Evolutionary conservation across 2,113 vertebrate species (phyloP), one percentile per base, ranked within the genome.

Genomic region (Forbesichthys agassizii): DNA sequence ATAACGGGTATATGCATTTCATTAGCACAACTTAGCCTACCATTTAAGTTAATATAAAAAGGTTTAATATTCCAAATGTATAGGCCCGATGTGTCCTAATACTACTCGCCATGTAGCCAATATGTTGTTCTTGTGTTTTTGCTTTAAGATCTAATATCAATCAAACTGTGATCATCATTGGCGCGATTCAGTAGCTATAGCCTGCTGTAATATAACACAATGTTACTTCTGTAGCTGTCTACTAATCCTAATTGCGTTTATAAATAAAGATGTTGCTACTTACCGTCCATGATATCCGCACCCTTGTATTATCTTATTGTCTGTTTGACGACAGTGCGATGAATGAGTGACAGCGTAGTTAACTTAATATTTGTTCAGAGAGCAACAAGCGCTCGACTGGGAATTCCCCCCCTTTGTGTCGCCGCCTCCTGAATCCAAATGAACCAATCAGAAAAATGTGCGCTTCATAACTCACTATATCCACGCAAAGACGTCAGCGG

Each of bases 201-300:
- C 20, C 20, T 13, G 5, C 33, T 46, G 59, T 33, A 42, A 12
- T 46, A 36, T 27, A 56, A 61, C 33, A 5, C 9, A 12, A 11
- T 13, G 12, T 20, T 59, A 12, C 27, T 27, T 18, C 55, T 57
- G 55, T 13, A 61, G 33, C 12, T 11, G 58, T 60, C 3, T 4
- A 2, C 33, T 16, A n/a, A 61, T 18, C 8, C 1, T n/a, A 60
- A 46, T n/a, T 1, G 3, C 13, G 11, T 1, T 13, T 42, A 10
- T 16, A 12, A 64, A 61, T 56, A 27, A 70, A 69, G 48, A 48
- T 27, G 42, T 14, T 33, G 12, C 2, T 75, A 90, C 91, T 92
- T 75, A 93, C 92, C 88, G 55, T 89, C 86, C 92, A 93, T 93
- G 64, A 56, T 84, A 73, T 64, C 73, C 62, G 64, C 75, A 74